Evolutionary conservation across 2,797 vertebrate genomes (phyloP), one percentile per base, ranked within the genome.

Genomic region (Sitta carolinensis): DNA sequence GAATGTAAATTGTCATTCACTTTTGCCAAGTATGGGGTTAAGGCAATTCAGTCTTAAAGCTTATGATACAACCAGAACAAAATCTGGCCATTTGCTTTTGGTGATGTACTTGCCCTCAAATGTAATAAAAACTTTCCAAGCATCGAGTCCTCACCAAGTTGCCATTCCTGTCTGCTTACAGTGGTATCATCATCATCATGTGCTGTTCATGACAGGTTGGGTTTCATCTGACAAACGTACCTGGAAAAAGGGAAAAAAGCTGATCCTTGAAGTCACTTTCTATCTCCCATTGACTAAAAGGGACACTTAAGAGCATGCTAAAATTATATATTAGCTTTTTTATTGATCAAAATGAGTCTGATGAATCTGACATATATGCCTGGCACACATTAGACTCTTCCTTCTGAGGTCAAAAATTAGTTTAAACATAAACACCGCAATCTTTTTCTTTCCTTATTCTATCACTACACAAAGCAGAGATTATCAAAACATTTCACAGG

Each of bases 401-500:
- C 14, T 88, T 72, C 14, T 72, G 69, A 80, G 30, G n/a, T 40
- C 1, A 92, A 82, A 93, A 96, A 64, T 9, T 16, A 61, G 4
- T 68, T 51, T 62, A 76, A 89, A 30, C 73, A 82, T 13, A 22
- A 91, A 32, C 21, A 52, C 5, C 26, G 11, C 5, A 58, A 17
- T 47, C 29, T 79, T 78, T 30, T 6, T 45, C 36, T 83, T 84
- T 58, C 40, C 34, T 90, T 82, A 64, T 82, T 87, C 40, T 84
- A 67, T 15, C 54, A 73, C 59, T 55, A 36, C 5, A 72, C 30
- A 42, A 85, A 89, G 43, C 11, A 83, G 43, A 77, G 21, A 66
- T 86, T 88, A 93, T 45, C 27, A 89, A 94, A 95, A 92, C 43
- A 52, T 92, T 91, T 75, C 48, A 47, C 9, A 86, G 42, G 48